A percentile compares a stretch with the other conserved stretches of the same genome.
Conservation (phyloP, 2,113 vertebrate species). For the Melanostigma gelatinosum region DNA sequence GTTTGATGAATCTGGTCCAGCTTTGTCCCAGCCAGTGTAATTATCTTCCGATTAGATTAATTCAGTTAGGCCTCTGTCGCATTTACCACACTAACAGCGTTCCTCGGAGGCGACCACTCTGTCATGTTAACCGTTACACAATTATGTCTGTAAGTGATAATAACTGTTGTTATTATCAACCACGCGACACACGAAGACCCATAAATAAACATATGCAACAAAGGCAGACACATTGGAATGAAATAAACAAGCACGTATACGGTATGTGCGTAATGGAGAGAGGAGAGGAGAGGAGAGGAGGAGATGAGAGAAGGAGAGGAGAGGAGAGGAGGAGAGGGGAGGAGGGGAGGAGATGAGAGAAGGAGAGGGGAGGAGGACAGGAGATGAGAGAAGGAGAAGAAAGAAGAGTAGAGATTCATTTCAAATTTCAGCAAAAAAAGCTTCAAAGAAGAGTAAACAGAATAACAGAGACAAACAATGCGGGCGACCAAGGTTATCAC, state of each 20-base stretch:
- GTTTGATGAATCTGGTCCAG: conserved; percentile 79
- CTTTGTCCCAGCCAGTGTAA: conserved; percentile 77
- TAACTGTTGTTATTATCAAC: conserved; percentile 71
- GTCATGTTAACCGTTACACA: conserved; percentile 82
- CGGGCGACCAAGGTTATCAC: conserved; percentile 43
- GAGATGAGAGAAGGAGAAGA: background rate
- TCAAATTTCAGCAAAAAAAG: conserved; percentile 7
- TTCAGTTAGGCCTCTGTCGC: conserved; percentile 77
- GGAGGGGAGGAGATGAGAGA: background rate
- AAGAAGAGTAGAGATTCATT: background rate
- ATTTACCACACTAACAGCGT: conserved; percentile 77
- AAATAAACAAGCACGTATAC: conserved; percentile 28
- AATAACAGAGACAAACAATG: conserved; percentile 32
- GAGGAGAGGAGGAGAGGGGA: background rate
- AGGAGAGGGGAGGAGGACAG: background rate
- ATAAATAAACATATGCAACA: conserved; percentile 56
- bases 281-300: background rate
- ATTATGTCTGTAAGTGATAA: conserved; percentile 75
- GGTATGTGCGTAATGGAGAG: conserved; percentile 3
- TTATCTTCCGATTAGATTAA: conserved; percentile 85
- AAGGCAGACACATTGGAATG: conserved; percentile 17
- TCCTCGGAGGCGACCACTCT: conserved; percentile 77
- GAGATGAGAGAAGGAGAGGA: background rate
- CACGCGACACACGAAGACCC: conserved; percentile 49
- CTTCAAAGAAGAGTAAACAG: conserved; percentile 40